A percentile compares a stretch with the other conserved stretches of the same genome.
phyloP scores from a whole-genome alignment of 2,113 vertebrate species.

The Platysteira castanea region DNA sequence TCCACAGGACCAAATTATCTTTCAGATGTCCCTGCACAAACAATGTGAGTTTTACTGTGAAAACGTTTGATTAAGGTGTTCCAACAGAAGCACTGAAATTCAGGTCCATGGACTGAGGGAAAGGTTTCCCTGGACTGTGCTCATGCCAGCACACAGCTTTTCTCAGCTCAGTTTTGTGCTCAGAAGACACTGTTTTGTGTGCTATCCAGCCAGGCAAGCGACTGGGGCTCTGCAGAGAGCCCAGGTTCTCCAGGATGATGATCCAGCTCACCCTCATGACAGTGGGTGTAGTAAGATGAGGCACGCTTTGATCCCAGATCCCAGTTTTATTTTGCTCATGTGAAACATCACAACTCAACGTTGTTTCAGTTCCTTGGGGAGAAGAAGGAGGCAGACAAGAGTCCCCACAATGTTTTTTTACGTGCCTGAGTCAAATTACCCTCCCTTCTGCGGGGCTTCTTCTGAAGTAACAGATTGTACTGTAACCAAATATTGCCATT shows the following conservation, averaged over 20 bases:
- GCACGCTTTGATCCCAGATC: background rate
- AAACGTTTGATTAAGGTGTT: background rate
- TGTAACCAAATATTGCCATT: constrained; percentile 81
- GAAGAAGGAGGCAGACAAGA: background rate
- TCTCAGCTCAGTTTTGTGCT: background rate
- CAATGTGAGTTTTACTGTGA: background rate
- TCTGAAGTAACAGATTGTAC: constrained; percentile 74
- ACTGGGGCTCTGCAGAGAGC: background rate
- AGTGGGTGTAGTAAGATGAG: background rate
- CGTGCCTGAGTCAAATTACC: constrained; percentile 70
- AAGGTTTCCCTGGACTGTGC: background rate
- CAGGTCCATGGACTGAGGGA: background rate
- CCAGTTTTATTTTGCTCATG: background rate
- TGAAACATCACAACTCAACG: background rate
- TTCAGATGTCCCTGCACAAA: background rate
- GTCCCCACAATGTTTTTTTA: constrained; percentile 14
- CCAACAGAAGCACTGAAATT: background rate
- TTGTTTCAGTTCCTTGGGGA: background rate
- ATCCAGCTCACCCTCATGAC: background rate
- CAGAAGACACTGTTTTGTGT: background rate
- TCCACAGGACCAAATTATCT: background rate
- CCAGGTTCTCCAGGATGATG: background rate
- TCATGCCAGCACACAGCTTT: background rate
- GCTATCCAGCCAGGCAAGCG: background rate
- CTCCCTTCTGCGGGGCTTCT: constrained; percentile 60